Evolutionary conservation across 2,888 invertebrate species (phyloP).

Genomic region (Xanthia togata): DNA sequence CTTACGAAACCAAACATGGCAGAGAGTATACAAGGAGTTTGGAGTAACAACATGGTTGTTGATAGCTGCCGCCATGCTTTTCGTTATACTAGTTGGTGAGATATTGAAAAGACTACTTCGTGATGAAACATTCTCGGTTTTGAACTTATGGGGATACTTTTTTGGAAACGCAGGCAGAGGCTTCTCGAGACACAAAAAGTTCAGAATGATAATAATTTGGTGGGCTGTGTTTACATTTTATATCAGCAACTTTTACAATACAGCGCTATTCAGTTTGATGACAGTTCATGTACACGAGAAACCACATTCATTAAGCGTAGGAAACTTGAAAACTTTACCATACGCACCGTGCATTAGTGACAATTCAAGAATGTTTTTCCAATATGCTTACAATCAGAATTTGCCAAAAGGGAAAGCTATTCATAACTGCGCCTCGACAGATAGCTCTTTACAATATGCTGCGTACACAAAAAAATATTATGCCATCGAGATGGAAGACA

Average conservation of each 20-base stretch:
- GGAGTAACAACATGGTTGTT: conserved; percentile 73
- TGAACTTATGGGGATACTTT: conserved; percentile 77
- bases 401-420: conserved; percentile 68
- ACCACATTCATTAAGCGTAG: conserved; percentile 60
- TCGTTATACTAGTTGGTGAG: conserved; percentile 62
- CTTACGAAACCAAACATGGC: conserved; percentile 71
- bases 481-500: conserved; percentile 72
- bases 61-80: conserved; percentile 68
- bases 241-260: conserved; percentile 79
- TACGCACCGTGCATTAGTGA: conserved; percentile 76
- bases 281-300: conserved; percentile 71
- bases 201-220: conserved; percentile 71
- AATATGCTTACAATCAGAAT: conserved; percentile 72
- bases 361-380: conserved; percentile 69
- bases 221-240: conserved; percentile 83
- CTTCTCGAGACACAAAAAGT: conserved; percentile 68
- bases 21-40: conserved; percentile 77
- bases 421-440: conserved; percentile 68
- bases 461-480: conserved; percentile 70
- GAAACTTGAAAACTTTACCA: conserved; percentile 67
- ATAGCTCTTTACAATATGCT: conserved; percentile 70
- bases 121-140: conserved; percentile 62
- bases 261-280: conserved; percentile 77
- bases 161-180: conserved; percentile 71
- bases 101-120: conserved; percentile 56